phyloP scores from a whole-genome alignment of 2,888 invertebrate species.

The Rotaria magnacalcarata region DNA sequence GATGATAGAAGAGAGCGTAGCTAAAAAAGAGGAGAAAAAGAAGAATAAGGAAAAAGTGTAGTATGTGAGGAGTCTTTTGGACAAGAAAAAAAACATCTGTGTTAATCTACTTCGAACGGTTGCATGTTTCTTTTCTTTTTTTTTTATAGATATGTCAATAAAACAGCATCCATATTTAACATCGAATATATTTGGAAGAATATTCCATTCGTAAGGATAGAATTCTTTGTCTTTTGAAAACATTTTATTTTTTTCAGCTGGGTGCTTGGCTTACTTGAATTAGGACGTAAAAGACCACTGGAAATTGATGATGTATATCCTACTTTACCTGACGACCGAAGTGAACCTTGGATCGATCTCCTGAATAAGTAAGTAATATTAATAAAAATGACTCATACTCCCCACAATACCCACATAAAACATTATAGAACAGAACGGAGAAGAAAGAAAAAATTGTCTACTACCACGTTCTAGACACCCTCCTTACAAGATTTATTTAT shows the following conservation, averaged over 20 bases:
- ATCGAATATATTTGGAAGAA: background rate
- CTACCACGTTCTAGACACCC: too few species aligned
- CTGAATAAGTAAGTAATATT: slow-evolving; percentile 30
- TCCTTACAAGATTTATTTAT: too few species aligned
- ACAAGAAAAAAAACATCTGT: too few species aligned
- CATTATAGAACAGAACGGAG: background rate
- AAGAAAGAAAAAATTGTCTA: background rate
- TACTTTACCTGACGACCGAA: slow-evolving; percentile 36
- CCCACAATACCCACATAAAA: background rate
- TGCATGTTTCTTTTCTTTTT: background rate
- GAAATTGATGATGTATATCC: slow-evolving; percentile 40
- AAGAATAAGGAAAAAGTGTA: background rate
- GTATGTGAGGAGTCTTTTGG: too few species aligned
- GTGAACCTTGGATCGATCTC: slow-evolving; percentile 37
- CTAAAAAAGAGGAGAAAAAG: background rate
- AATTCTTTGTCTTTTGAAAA: background rate
- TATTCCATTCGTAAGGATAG: background rate
- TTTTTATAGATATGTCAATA: background rate
- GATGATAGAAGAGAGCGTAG: background rate
- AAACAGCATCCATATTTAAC: background rate
- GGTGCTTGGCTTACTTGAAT: slow-evolving; percentile 38
- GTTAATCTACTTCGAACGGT: background rate
- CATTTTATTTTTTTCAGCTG: slow-evolving; percentile 9
- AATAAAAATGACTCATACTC: background rate
- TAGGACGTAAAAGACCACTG: slow-evolving; percentile 40